Base-by-base conservation (phyloP, 2,113 vertebrate genomes). In the Tricholaema leucomelas region DNA sequence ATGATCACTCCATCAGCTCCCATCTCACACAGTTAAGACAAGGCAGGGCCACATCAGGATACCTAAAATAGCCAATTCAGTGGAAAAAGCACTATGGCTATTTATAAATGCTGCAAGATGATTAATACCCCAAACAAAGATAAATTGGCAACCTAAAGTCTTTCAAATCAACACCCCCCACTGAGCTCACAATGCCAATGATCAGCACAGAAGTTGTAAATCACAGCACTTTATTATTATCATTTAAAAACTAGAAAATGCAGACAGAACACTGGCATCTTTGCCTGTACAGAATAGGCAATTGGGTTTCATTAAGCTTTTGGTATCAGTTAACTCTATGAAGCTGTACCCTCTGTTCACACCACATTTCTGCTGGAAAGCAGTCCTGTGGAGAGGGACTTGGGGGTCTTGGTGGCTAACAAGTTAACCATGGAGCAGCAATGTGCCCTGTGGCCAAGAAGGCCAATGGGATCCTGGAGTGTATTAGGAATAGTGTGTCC, bases 161-260 rank as follows among this genome's bases (percentile, higher is more conserved):
- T 93, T 85, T 76, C 64, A 88, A 94, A 92, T 52, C 67, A 89
- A 48, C 52, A 82, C 19, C 27, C 86, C 74, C 58, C 56, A 70
- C 59, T 25, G 60, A 81, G 71, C 30, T 66, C 81, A 75, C 18
- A n/a, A 58, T 75, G 40, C 69, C 90, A 91, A 44, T 5, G 27
- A 93, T 64, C 28, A 83, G 61, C 19, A 75, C 9, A 91, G 27
- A 91, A 87, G 60, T 1, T 77, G 60, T 36, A 91, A 80, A 63
- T 85, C 76, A 92, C 23, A 87, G 42, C 16, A 44, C 16, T 44
- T 0, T 31, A 46, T 44, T 58, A 12, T 30, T 38, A 27, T 30
- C 30, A 79, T 64, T 46, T 85, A 28, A 85, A 70, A 86, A 15
- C 31, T 24, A 46, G 55, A 85, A 89, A 91, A 87, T 14, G 23